These are phyloP conservation scores for Agonopterix alstromeriana DNA, from an alignment of 2,888 invertebrate genomes.

Conservation along the genomic window DNA sequence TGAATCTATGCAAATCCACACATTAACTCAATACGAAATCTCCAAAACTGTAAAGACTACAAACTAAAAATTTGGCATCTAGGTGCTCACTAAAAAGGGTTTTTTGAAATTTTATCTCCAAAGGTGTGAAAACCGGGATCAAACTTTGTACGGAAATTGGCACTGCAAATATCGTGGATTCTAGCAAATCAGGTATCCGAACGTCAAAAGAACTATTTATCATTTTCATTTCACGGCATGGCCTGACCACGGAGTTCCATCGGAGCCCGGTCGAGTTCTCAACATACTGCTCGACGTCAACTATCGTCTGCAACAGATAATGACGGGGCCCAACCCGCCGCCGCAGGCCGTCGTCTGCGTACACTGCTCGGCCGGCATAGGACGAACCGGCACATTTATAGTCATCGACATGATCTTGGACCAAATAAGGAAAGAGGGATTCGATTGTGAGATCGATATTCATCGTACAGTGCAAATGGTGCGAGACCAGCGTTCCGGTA, in stretches of 20 bases:
- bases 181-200: no score
- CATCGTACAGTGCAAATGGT: constrained; percentile 98
- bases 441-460: constrained; percentile 98
- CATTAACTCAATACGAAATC: no score
- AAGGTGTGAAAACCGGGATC: no score
- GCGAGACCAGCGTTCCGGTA: constrained; percentile 96
- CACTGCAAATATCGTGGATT: no score
- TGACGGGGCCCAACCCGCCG: constrained; percentile 65
- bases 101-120: no score
- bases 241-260: constrained; percentile 99
- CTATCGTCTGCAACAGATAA: constrained; percentile 87
- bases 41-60: no score
- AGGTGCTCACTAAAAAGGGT: no score
- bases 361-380: constrained; percentile 97
- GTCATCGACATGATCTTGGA: constrained; percentile 99
- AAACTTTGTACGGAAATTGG: no score
- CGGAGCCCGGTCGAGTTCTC: constrained; percentile 96
- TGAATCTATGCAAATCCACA: no score
- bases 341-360: constrained; percentile 88
- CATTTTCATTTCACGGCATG: constrained; percentile 82
- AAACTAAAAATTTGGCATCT: no score
- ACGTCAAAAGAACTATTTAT: constrained; percentile 54
- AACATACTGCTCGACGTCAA: constrained; percentile 97
- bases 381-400: constrained; percentile 98
- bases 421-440: constrained; percentile 93